Evolutionary conservation across 2,113 vertebrate species (phyloP).

Genomic region (Gymnarchus niloticus): DNA sequence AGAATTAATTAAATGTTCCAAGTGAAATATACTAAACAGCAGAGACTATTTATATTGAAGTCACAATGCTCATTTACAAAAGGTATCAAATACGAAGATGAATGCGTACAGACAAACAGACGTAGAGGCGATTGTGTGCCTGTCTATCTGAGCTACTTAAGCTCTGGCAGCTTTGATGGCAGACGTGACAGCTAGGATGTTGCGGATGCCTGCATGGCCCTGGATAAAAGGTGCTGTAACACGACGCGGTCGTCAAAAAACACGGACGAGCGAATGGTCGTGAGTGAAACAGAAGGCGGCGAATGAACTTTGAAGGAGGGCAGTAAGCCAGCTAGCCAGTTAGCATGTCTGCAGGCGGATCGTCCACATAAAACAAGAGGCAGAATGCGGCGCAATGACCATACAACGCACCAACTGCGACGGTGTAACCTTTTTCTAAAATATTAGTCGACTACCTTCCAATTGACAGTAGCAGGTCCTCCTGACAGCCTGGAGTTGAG

Average conservation of each 20-base stretch:
- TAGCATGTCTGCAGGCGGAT: conserved; percentile 1
- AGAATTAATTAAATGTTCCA: not conserved
- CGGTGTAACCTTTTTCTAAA: not conserved
- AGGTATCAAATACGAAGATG: not conserved
- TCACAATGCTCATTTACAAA: not conserved
- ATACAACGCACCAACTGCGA: not conserved
- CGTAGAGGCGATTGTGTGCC: not conserved
- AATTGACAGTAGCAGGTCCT: conserved; percentile 50
- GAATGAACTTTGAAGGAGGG: conserved; percentile 15
- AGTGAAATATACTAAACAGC: not conserved
- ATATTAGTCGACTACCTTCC: conserved; percentile 45
- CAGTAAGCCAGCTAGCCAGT: conserved; percentile 12
- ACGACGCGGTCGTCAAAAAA: not conserved
- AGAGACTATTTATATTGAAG: not conserved
- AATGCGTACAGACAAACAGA: not conserved
- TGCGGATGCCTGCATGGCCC: not conserved
- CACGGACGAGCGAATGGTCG: not conserved
- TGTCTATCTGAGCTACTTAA: not conserved
- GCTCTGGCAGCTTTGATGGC: not conserved
- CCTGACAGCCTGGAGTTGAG: conserved; percentile 42
- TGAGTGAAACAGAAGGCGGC: not conserved
- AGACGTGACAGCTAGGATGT: not conserved
- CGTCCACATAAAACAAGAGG: not conserved
- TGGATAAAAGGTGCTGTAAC: not conserved
- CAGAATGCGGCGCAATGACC: not conserved